Conservation (phyloP, 1,140 invertebrate genomes). For the Ooceraea biroi region DNA sequence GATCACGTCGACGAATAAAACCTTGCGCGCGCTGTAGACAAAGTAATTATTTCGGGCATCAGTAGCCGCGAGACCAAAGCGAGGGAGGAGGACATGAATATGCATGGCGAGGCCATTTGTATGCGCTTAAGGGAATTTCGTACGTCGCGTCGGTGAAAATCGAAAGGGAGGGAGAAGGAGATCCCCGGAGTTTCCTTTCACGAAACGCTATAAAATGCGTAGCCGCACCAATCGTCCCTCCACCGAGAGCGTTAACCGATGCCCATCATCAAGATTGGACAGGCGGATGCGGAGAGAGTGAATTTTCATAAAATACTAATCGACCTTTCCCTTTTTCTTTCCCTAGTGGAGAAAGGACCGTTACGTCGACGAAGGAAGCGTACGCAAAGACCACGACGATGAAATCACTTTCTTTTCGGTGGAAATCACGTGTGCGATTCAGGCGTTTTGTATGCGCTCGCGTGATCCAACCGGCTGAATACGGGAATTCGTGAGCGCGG, state of each 20-base stretch:
- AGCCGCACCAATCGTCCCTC: neutral
- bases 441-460: neutral
- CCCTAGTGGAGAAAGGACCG: constrained; percentile 15
- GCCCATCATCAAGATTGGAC: neutral
- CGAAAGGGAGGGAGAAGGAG: neutral
- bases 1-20: constrained; percentile 39
- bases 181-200: constrained; percentile 20
- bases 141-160: constrained; percentile 36
- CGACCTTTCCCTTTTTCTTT: constrained; percentile 29
- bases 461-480: neutral
- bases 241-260: neutral
- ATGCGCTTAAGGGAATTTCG: constrained; percentile 43
- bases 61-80: neutral
- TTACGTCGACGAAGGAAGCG: neutral
- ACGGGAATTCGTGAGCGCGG: constrained; percentile 12
- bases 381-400: neutral
- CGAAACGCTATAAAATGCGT: constrained; percentile 22
- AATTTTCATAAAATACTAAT: constrained; percentile 55
- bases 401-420: constrained; percentile 46
- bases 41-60: constrained; percentile 55
- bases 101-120: constrained; percentile 35
- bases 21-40: constrained; percentile 13
- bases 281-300: neutral
- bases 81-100: constrained; percentile 28
- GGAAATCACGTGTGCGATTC: constrained; percentile 29